A percentile compares a stretch with the other conserved stretches of the same genome.
phyloP scores from a whole-genome alignment of 2,888 invertebrate genomes.

The Orthonychiurus folsomi region DNA sequence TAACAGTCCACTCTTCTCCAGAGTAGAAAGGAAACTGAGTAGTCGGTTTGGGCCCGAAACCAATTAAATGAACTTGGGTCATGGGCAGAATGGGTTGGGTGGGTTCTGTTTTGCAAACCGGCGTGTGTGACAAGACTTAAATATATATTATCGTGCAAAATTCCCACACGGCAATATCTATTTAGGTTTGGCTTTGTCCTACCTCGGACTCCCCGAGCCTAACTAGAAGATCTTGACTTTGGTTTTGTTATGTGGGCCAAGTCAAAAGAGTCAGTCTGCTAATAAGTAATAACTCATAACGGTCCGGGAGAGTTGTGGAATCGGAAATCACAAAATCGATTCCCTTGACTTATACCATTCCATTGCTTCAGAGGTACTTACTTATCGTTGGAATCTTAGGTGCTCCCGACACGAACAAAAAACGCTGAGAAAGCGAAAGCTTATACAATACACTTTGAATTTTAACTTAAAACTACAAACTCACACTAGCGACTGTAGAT shows the following conservation, averaged over 20 bases:
- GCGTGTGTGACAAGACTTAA: background rate
- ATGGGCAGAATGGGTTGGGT: too few relatives aligned
- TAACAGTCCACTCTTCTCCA: background rate
- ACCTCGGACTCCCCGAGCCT: background rate
- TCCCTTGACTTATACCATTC: background rate
- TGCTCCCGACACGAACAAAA: background rate
- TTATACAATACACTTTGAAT: too few relatives aligned
- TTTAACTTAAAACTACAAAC: too few relatives aligned
- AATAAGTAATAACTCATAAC: too few relatives aligned
- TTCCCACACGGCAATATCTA: background rate
- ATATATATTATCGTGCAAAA: background rate
- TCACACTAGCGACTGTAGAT: too few relatives aligned
- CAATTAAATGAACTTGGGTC: background rate
- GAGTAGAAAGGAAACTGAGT: background rate
- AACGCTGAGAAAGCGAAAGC: too few relatives aligned
- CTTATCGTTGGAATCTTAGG: background rate
- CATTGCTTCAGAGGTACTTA: background rate
- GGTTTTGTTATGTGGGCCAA: background rate
- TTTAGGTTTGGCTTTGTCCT: background rate
- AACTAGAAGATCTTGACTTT: background rate
- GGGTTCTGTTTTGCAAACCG: background rate
- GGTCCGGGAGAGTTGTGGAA: background rate
- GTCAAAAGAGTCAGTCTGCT: background rate
- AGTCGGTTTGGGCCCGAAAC: background rate
- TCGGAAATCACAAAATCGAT: constrained; percentile 3